Evolutionary conservation across 2,113 vertebrate genomes (phyloP), one percentile per base, ranked within the genome.

Genomic region (Sylvicapra grimmia): DNA sequence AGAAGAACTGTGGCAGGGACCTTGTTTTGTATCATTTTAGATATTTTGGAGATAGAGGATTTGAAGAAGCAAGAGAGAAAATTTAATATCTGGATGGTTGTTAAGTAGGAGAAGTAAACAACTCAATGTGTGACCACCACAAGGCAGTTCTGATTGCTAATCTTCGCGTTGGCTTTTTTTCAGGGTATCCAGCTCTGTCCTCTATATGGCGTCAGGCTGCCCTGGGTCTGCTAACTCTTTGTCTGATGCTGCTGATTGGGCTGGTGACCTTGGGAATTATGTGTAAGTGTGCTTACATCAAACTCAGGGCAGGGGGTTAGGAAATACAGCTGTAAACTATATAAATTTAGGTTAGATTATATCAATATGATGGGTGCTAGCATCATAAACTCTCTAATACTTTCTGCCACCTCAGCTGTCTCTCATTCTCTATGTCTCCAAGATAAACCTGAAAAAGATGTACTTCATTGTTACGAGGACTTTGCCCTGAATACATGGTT

Each of bases 241-340:
- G 95, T 61, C 49, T 97, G 53, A 12, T 97, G 88, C 49, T 98
- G 63, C 19, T 96, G 80, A 59, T 18, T 23, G 97, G 97, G 15
- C 44, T 97, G 84, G 95, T 97, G 85, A 96, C 95, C 7, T 56
- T 98, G 90, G 97, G 95, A 68, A 68, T 96, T 36, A 65, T 91
- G 90, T 95, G 97, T 98, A 97, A 97, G 96, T 97, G 44, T 61
- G 83, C 21, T 53, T 93, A 47, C 31, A 80, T 68, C 54, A 47
- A 89, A 51, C 51, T 19, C 72, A 44, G 65, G 21, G 86, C 29
- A 86, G 7, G 12, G 5, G 15, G 36, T 33, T 75, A 51, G 12
- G 18, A 91, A 93, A 56, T 12, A 4, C 9, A 63, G 23, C 13
- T 51, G 29, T 59, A 47, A 47, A 61, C n/a, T 53, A 11, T 47